Evolutionary conservation across 2,888 invertebrate genomes (phyloP).

Genomic region (Melieria picta): DNA sequence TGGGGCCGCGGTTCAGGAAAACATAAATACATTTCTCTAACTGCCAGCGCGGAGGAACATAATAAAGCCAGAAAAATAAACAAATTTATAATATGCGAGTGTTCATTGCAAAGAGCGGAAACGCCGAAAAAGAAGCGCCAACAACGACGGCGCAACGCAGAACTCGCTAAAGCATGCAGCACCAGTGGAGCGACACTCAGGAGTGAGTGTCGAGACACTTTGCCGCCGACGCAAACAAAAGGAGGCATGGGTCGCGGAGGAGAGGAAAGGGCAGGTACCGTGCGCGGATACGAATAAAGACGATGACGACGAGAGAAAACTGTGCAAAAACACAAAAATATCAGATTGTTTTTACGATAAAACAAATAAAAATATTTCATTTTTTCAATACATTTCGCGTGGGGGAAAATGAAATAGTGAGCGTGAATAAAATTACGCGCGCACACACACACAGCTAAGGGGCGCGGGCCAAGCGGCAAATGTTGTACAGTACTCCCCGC

Average conservation of each 20-base stretch:
- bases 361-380: slow-evolving; percentile 23
- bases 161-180: not conserved
- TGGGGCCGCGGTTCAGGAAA: too few species aligned
- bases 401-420: slow-evolving; percentile 51
- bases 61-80: slow-evolving; percentile 15
- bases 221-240: slow-evolving; percentile 31
- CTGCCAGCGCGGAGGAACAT: not conserved
- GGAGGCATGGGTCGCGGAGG: not conserved
- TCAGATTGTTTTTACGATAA: slow-evolving; percentile 1
- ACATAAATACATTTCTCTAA: slow-evolving; percentile 22
- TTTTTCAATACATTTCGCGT: not conserved
- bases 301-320: not conserved
- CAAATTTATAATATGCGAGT: slow-evolving; percentile 11
- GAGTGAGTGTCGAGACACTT: slow-evolving; percentile 21
- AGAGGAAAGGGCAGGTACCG: not conserved
- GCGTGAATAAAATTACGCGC: slow-evolving; percentile 45
- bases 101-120: not conserved
- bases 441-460: not conserved
- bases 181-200: not conserved
- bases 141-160: not conserved
- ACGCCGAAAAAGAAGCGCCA: not conserved
- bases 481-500: too few species aligned
- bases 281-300: not conserved
- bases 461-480: too few species aligned
- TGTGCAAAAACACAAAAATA: not conserved